phyloP scores from a whole-genome alignment of 2,888 invertebrate species.

The Mayetiola destructor region DNA sequence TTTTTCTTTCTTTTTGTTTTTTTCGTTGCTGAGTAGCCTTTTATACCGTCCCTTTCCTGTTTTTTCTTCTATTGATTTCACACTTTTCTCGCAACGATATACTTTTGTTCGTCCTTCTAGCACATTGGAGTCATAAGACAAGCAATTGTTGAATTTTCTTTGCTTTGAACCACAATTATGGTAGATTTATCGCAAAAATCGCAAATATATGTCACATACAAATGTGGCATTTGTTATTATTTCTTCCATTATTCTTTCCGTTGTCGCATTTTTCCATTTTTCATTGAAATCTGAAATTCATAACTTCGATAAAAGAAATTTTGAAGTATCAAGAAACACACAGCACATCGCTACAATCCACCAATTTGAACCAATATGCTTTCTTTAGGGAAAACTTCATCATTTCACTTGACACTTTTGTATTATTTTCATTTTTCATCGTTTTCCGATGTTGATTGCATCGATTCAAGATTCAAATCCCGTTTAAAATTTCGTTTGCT shows the following conservation, averaged over 20 bases:
- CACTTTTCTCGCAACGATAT: background rate
- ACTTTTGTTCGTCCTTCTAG: no score
- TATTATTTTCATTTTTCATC: background rate
- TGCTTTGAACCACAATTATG: background rate
- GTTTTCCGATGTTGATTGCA: background rate
- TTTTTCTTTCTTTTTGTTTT: background rate
- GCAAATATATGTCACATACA: slow-evolving; percentile 4
- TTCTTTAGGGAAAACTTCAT: background rate
- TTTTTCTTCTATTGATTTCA: no score
- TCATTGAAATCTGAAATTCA: background rate
- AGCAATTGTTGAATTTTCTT: background rate
- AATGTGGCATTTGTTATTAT: background rate
- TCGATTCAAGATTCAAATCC: background rate
- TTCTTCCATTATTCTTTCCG: no score
- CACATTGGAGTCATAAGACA: no score
- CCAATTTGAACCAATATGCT: slow-evolving; percentile 7
- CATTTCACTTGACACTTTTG: slow-evolving; percentile 9
- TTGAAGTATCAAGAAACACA: background rate
- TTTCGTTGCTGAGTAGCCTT: background rate
- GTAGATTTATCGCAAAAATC: no score
- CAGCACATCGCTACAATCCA: slow-evolving; percentile 2
- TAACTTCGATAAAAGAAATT: background rate
- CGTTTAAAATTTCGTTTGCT: background rate
- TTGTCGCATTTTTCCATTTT: slow-evolving; percentile 10
- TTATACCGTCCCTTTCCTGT: background rate